Base-by-base conservation (phyloP, 2,888 invertebrate species). In the Tortrix viridana region DNA sequence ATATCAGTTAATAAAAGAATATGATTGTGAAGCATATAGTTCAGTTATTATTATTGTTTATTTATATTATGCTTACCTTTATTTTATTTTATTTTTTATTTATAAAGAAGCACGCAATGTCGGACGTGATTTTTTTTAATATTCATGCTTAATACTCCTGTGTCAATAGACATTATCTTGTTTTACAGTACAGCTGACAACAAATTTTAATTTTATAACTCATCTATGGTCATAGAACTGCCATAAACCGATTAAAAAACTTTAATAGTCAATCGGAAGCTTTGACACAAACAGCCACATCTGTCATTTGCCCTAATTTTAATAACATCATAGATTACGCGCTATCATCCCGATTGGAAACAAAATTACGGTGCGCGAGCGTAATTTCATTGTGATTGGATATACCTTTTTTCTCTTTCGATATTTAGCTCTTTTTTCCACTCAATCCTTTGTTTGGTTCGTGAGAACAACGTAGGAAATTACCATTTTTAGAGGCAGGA, bases 401-500 rank as follows among this genome's bases (percentile, higher is more conserved):
- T 85, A 81, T 81, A 82, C 32, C 81, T 85, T 80, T 81, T 80
- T 81, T 79, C 75, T 74, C 78, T 75, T 78, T 73, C 74, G 70
- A 74, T 75, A 74, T 69, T 72, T 76, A 66, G 67, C 67, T 67
- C 66, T 85, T 85, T 88, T 86, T 82, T 79, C 78, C 75, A 79
- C 78, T 79, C 81, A 80, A 80, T 81, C 87, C 84, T 86, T 84
- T 84, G 84, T 85, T 85, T 84, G 81, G 81, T 82, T 81, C 89
- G 89, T 89, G 90, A 89, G 91, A 89, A 89, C 84, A 57, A 57
- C 48, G 57, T 80, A 75, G 74, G 80, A 86, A 89, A 91, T 91
- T 90, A 92, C 89, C 89, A 91, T 91, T 89, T 91, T 90, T 88
- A 89, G 88, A 84, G 86, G 84, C 84, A 79, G 89, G 91, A 88